Percentiles rank a stretch among this genome's conserved stretches.
Evolutionary conservation across 2,888 invertebrate species (phyloP).

Genomic region (Caenorhabditis sp.): DNA sequence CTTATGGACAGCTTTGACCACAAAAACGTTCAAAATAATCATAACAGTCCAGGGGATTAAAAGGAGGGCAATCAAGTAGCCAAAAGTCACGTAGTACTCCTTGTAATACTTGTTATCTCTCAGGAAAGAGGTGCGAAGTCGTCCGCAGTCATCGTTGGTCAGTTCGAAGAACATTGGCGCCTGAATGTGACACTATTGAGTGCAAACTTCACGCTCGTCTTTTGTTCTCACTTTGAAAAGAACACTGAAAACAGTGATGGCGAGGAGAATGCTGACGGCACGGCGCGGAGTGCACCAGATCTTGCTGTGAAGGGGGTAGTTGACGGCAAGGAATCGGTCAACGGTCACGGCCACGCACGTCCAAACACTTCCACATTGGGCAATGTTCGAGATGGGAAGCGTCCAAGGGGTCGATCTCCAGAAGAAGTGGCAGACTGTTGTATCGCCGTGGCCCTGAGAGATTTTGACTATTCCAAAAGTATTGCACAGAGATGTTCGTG

Average conservation of each 20-base stretch:
- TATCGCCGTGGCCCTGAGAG: conserved; percentile 48
- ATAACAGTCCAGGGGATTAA: conserved; percentile 74
- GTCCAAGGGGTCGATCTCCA: conserved; percentile 74
- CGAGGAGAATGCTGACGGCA: conserved; percentile 63
- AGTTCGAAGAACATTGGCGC: conserved; percentile 73
- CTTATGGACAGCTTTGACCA: conserved; percentile 70
- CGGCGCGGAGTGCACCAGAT: conserved; percentile 73
- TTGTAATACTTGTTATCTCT: conserved; percentile 69
- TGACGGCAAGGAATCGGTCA: conserved; percentile 75
- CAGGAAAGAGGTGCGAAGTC: conserved; percentile 64
- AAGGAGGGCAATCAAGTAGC: conserved; percentile 71
- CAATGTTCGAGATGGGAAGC: conserved; percentile 73
- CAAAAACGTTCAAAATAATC: conserved; percentile 72
- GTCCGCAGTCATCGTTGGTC: conserved; percentile 71
- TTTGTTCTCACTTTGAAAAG: conserved; percentile 65
- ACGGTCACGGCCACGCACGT: conserved; percentile 78
- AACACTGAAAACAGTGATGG: conserved; percentile 68
- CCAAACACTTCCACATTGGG: conserved; percentile 74
- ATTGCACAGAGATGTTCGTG: no score
- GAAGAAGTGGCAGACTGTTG: conserved; percentile 73
- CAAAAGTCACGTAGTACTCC: conserved; percentile 71
- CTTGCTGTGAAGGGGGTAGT: conserved; percentile 74
- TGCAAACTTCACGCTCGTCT: background rate
- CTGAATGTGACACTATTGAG: conserved; percentile 31
- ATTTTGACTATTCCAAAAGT: no score